These are phyloP conservation scores for Stenolophus ochropezus DNA, from an alignment of 2,888 invertebrate species.

Conservation along the genomic window DNA sequence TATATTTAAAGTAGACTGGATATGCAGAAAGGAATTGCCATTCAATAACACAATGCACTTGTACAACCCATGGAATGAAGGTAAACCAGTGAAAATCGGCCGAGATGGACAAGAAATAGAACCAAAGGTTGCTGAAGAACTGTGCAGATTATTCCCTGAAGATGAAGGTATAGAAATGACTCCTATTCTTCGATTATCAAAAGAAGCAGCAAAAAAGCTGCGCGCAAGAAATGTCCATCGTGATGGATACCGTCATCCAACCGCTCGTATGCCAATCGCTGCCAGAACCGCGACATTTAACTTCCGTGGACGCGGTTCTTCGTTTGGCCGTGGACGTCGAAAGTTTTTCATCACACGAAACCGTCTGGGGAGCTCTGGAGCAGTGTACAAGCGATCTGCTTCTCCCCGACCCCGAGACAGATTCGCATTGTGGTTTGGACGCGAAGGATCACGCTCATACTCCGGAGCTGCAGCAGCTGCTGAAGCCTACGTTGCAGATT, in stretches of 20 bases:
- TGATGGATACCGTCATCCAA: slow-evolving; percentile 73
- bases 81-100: slow-evolving; percentile 99
- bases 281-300: slow-evolving; percentile 74
- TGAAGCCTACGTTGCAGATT: slow-evolving; percentile 92
- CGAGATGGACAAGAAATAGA: slow-evolving; percentile 99
- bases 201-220: slow-evolving; percentile 85
- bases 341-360: slow-evolving; percentile 81
- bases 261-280: slow-evolving; percentile 72
- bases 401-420: slow-evolving; percentile 79
- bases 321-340: slow-evolving; percentile 76
- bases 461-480: slow-evolving; percentile 80
- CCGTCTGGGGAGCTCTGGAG: slow-evolving; percentile 75
- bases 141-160: slow-evolving; percentile 94
- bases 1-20: slow-evolving; percentile 98
- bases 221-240: slow-evolving; percentile 74
- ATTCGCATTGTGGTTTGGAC: slow-evolving; percentile 79
- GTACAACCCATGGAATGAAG: slow-evolving; percentile 98
- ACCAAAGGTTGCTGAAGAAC: slow-evolving; percentile 94
- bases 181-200: slow-evolving; percentile 88
- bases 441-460: slow-evolving; percentile 74
- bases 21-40: slow-evolving; percentile 94
- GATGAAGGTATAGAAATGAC: slow-evolving; percentile 94
- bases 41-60: slow-evolving; percentile 94
- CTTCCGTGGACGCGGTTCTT: slow-evolving; percentile 75
- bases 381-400: slow-evolving; percentile 76